Conservation (phyloP, 2,888 invertebrate genomes). For the Petrophora chlorosata region DNA sequence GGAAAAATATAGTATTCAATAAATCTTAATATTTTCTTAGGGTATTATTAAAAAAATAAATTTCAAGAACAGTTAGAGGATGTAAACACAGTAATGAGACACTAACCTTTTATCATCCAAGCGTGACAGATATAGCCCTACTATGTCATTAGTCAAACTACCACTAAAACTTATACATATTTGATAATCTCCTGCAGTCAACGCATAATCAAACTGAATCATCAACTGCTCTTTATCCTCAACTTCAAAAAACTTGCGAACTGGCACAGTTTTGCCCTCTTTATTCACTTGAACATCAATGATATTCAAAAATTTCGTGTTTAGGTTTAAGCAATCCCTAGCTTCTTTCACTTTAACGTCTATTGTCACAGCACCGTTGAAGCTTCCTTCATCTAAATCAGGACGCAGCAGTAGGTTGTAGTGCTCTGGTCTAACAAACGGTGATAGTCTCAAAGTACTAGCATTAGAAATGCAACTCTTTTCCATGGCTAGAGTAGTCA, state of each 20-base stretch:
- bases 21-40: too few relatives aligned
- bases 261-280: constrained; percentile 46
- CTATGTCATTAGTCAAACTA: constrained; percentile 85
- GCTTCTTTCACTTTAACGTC: constrained; percentile 62
- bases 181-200: constrained; percentile 71
- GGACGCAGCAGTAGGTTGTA: constrained; percentile 66
- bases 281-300: constrained; percentile 60
- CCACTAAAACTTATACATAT: constrained; percentile 86
- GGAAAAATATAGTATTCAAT: too few relatives aligned
- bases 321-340: constrained; percentile 78
- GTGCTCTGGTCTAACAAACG: constrained; percentile 59
- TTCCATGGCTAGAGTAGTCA: constrained; percentile 5
- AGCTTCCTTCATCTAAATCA: constrained; percentile 55
- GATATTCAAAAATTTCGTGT: constrained; percentile 84
- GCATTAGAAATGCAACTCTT: constrained; percentile 2
- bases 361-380: constrained; percentile 66
- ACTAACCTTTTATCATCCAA: constrained; percentile 80
- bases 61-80: not conserved
- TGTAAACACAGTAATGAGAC: not conserved
- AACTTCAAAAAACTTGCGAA: constrained; percentile 58
- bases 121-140: constrained; percentile 89
- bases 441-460: constrained; percentile 59
- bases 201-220: constrained; percentile 53
- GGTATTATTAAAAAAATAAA: too few relatives aligned
- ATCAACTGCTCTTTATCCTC: constrained; percentile 64